Base-by-base conservation (phyloP, 2,888 invertebrate species). In the Odiellus spinosus region DNA sequence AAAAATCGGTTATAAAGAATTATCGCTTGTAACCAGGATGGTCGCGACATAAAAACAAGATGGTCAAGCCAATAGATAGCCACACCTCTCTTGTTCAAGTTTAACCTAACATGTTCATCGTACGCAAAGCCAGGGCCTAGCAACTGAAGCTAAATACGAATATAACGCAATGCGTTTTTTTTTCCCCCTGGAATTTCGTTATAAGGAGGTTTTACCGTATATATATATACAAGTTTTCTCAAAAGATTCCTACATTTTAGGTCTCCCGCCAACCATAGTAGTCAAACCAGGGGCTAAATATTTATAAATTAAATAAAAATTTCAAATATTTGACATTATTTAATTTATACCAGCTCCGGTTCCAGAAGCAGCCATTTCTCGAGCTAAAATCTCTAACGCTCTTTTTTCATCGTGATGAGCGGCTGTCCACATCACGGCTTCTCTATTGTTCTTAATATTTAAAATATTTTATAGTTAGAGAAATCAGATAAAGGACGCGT, bases 301-400 rank as follows among this genome's bases (percentile, higher is more conserved):
- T 40, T 2, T 17, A 19, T n/a, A 15, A 40, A n/a, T 10, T n/a
- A 48, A 12, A 47, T 18, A 47, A 32, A 21, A 18, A 17, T 20
- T 33, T 17, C 12, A 14, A 19, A 40, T 15, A 39, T 39, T 39
- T 10, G 11, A 39, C 2, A 15, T 10, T 10, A 10, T 15, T 11
- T 6, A 12, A 19, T 17, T 33, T 57, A 49, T 53, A 66, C 66
- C 69, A 69, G 69, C 70, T 40, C 71, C 71, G 44, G 71, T 71
- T 10, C 69, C 71, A 44, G 70, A 69, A 36, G 70, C 66, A 18
- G 71, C 71, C 40, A 71, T 62, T 59, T 71, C 71, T 51, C 64
- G 56, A 5, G 68, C 59, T 53, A 71, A 65, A 21, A 70, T 57
- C 49, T 68, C 64, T 36, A 71, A 56, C 3, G 70, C 69, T 51